Base-by-base conservation (phyloP, 1,140 invertebrate genomes). In the Notospermus geniculatus region DNA sequence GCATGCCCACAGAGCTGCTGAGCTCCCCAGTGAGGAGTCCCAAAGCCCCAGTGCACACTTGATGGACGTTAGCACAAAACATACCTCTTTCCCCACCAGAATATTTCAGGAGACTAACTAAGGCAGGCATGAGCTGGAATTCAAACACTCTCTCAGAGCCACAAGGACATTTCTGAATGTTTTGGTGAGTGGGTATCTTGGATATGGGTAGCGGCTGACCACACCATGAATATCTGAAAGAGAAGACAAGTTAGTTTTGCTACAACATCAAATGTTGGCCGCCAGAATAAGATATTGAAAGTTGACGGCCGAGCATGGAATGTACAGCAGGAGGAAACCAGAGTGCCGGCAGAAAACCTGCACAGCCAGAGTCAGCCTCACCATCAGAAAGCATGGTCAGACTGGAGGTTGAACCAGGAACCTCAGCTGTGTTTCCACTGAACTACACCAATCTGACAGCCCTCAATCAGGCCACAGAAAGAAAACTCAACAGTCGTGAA, bases 71-170 rank as follows among this genome's bases (percentile, higher is more conserved):
- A 7, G 25, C 9, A n/a, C 5, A 50, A 50, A 50, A 7, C 46
- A 5, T 50, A 50, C n/a, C n/a, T 23, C 4, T 23, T 4, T 50
- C 5, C n/a, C 5, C 46, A 7, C 4, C n/a, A 5, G 46, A 27
- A 50, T 91, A 75, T 60, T 80, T 81, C 11, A 93, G 78, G 59
- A 87, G 87, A 32, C 88, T 86, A 57, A 92, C 87, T 5, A 92
- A 82, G 13, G 88, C 88, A 1, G 91, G 89, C 45, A 93, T 79
- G 50, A 94, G 77, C 82, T 94, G 91, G 2, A 93, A 74, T 78
- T 94, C 91, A 75, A 90, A 93, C 2, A 85, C 84, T 65, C 89
- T 83, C 54, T 87, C 85, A 4, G 85, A 84, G 23, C 87, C 86
- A 73, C 91, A 94, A 68, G 90, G 83, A 50, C 78, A 76, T 73